Evolutionary conservation across 2,888 invertebrate species (phyloP), one percentile per base, ranked within the genome.

Genomic region (Tubiluchus corallicola): DNA sequence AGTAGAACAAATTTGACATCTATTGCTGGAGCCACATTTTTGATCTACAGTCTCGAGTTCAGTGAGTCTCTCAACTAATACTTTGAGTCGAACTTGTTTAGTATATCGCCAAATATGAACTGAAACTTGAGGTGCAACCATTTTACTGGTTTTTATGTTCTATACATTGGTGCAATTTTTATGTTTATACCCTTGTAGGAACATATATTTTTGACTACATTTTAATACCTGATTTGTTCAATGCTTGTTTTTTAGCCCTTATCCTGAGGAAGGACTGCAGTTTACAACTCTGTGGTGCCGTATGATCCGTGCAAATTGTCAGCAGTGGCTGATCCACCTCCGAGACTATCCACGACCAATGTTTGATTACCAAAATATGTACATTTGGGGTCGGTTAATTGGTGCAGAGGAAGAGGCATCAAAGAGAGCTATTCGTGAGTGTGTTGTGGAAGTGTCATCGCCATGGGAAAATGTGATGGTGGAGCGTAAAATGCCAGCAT

Each of bases 321-420:
- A 75, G 16, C 79, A 79, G 56, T 88, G 90, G 82, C 81, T 79
- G 57, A 75, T 90, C 53, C 76, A 81, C 57, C 69, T 98, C 50
- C 71, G 96, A 3, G 96, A 98, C 68, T 96, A 92, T 65, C 90
- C 92, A 0, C 88, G 90, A 60, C 85, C 90, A 1, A 74, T 92
- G 66, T 72, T 94, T 55, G 75, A 80, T 54, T 78, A 88, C 47
- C 75, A 77, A 53, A 75, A 79, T 50, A 74, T 90, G 61, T 77
- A 79, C 50, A 71, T 92, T 46, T 90, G 85, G 76, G 96, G 96
- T 1, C 75, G 79, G 52, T 66, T 96, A 16, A 76, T 82, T 44
- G 94, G 85, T 0, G 92, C 88, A 0, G 94, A 96, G 63, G 82
- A 82, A 55, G 66, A 72, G 40, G 20, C 47, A n/a, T n/a, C n/a